Evolutionary conservation across 2,888 invertebrate species (phyloP), one percentile per base, ranked within the genome.

Genomic region (Napeogenes sylphis): DNA sequence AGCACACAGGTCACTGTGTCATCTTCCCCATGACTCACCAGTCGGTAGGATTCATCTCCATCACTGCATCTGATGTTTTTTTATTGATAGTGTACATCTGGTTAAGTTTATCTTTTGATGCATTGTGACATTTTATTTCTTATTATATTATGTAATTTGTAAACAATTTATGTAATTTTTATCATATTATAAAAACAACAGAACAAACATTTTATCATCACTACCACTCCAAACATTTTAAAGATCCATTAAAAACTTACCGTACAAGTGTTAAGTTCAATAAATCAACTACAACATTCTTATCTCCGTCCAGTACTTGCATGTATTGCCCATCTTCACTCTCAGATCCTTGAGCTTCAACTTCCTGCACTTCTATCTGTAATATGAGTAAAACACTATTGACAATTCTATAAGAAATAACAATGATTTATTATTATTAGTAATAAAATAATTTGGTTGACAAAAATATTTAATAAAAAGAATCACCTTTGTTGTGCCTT

Each of bases 201-300:
- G 5, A 3, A 38, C 38, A 38, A 38, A 0, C 2, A 38, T 6
- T 38, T 2, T 3, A 38, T 38, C 38, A 38, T 38, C 8, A 38
- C 38, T 6, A 38, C 38, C 38, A 21, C 21, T 21, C 21, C 21
- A 21, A n/a, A 21, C 21, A 47, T 2, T 33, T n/a, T 33, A 56
- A 51, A 58, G 30, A 56, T 21, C 21, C 21, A 51, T 58, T 2
- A 47, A 35, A 14, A 45, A 73, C 75, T 71, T 61, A 90, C 90
- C 84, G 84, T 55, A 90, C 82, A 0, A 90, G 66, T 0, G 87
- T 83, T 54, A 88, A 75, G 59, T 88, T 88, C 2, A 89, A 77
- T 2, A 89, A 68, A 45, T 89, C 87, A 4, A 89, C 65, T 2
- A 86, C 83, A 67, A 85, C 71, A 10, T 85, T 68, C 0, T 82